These are phyloP conservation scores for Lerista edwardsae DNA, from an alignment of 2,797 vertebrate genomes.

Conservation along the genomic window DNA sequence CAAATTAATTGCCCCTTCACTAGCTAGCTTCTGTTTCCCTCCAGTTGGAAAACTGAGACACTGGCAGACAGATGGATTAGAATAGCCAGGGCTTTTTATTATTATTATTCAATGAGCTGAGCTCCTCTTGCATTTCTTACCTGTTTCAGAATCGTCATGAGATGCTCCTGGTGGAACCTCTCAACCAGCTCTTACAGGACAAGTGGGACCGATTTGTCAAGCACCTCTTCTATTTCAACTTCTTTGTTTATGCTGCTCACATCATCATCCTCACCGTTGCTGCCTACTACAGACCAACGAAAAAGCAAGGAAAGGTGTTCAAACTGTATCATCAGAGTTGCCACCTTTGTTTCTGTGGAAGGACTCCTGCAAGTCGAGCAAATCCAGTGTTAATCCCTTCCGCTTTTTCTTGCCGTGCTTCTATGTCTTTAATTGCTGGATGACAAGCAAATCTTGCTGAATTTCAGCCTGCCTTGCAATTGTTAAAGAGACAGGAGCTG, in stretches of 20 bases:
- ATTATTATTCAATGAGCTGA: too few relatives aligned
- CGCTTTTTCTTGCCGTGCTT: background rate
- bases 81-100: background rate
- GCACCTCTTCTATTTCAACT: slow-evolving; percentile 88
- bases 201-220: slow-evolving; percentile 92
- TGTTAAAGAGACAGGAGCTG: background rate
- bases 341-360: too few relatives aligned
- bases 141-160: slow-evolving; percentile 88
- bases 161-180: slow-evolving; percentile 92
- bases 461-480: background rate
- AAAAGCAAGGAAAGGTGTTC: slow-evolving; percentile 53
- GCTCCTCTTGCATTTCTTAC: slow-evolving; percentile 25
- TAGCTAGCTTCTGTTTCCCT: too few relatives aligned
- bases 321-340: background rate
- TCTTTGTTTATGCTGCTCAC: slow-evolving; percentile 86
- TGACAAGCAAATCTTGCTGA: background rate
- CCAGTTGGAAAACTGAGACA: too few relatives aligned
- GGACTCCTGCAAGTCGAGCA: too few relatives aligned
- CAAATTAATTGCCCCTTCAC: too few relatives aligned
- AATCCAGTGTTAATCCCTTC: background rate
- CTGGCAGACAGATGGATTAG: too few relatives aligned
- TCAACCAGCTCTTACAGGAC: slow-evolving; percentile 87
- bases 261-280: slow-evolving; percentile 85
- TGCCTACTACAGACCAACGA: slow-evolving; percentile 84
- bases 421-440: background rate